Conservation (phyloP, 2,888 invertebrate genomes). For the Drosophila emarginata region DNA sequence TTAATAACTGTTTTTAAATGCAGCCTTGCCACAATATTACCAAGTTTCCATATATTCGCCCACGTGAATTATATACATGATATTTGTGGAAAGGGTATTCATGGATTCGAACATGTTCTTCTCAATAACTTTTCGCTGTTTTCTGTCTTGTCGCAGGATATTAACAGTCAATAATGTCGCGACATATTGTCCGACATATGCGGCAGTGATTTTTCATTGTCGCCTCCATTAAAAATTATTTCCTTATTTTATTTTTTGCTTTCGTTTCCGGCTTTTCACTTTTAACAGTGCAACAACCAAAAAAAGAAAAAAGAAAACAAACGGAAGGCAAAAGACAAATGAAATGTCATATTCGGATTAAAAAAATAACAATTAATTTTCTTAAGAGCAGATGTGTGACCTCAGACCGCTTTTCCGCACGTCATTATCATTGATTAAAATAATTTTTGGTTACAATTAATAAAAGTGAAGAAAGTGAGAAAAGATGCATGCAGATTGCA, state of each 20-base stretch:
- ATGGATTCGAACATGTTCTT: neutral
- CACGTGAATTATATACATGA: too few relatives aligned
- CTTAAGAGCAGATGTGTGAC: constrained; percentile 6
- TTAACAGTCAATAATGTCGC: constrained; percentile 73
- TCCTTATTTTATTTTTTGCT: neutral
- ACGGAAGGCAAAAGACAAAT: constrained; percentile 15
- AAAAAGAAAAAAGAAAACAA: constrained; percentile 11
- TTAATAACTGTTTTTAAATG: neutral
- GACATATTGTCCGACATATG: constrained; percentile 65
- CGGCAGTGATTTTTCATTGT: constrained; percentile 61
- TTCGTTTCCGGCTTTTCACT: constrained; percentile 40
- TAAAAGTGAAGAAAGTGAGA: neutral
- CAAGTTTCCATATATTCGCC: too few relatives aligned
- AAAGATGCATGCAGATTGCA: neutral
- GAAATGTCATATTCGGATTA: constrained; percentile 25
- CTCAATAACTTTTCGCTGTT: neutral
- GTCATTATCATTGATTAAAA: constrained; percentile 17
- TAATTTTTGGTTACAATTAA: neutral
- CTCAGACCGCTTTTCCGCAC: constrained; percentile 14
- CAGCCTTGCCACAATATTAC: neutral
- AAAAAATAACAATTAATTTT: constrained; percentile 34
- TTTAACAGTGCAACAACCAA: constrained; percentile 34
- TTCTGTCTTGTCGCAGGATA: constrained; percentile 45
- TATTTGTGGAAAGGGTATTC: neutral
- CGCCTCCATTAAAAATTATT: constrained; percentile 47